Evolutionary conservation across 2,113 vertebrate genomes (phyloP), one percentile per base, ranked within the genome.

Genomic region (Podilymbus podiceps): DNA sequence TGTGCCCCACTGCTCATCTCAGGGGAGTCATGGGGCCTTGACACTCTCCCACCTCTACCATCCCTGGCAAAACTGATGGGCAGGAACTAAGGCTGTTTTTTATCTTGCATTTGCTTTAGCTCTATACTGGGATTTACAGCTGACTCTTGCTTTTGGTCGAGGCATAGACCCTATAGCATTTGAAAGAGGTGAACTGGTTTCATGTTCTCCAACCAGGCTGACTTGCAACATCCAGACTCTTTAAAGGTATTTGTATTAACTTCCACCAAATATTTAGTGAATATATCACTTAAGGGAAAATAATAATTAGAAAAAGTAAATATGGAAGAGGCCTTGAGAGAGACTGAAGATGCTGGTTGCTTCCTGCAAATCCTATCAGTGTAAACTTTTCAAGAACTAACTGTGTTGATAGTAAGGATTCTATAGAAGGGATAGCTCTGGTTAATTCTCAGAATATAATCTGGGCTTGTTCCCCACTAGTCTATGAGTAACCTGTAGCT

Each of bases 101-200:
- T 69, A 3, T 31, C 63, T 84, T 58, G 33, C 18, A 8, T 81
- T 88, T 56, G 4, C 40, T 87, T 89, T 63, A 87, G 55, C 33
- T 77, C 8, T 81, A 9, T 38, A 20, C 8, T 46, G 42, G 74
- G 46, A 44, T 60, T 85, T 69, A 47, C 17, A 49, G 13, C 23
- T 81, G 35, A 38, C 11, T 5, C 22, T 78, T 85, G 25, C 23
- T 46, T 85, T 91, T 74, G 35, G 35, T 85, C 10, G 33, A 58
- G 59, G 12, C 25, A n/a, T 58, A 59, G 22, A 42, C 21, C 9
- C 9, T 62, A 1, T 19, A 0, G 0, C 28, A 27, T 87, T 66
- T 81, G 68, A 67, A 78, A 90, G 40, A 75, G 18, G 9, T 55
- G 18, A 82, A 30, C 23, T 42, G 8, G 5, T 42, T 42, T 59